A percentile compares a stretch with the other conserved stretches of the same genome.
Evolutionary conservation across 2,113 vertebrate genomes (phyloP).

Genomic region (Thamnophis sirtalis): DNA sequence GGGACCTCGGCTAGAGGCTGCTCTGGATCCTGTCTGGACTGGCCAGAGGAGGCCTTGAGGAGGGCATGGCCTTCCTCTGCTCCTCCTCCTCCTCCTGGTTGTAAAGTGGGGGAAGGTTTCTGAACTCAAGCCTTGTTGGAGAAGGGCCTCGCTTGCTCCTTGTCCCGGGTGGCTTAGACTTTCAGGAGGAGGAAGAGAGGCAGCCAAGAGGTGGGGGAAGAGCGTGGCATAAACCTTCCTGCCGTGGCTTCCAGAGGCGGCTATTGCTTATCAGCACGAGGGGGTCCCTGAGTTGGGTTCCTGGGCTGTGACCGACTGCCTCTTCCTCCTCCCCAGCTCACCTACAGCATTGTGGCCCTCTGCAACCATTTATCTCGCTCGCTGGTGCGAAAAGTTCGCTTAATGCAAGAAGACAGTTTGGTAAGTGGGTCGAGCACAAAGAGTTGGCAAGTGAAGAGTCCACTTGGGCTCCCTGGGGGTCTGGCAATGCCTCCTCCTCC

Average conservation of each 20-base stretch:
- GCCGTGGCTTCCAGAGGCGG: not conserved
- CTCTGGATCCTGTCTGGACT: not conserved
- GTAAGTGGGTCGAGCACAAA: conserved; percentile 62
- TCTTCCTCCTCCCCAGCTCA: conserved; percentile 70
- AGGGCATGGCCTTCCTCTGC: not conserved
- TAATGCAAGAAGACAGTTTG: conserved; percentile 59
- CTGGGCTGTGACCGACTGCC: not conserved
- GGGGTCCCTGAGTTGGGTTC: not conserved
- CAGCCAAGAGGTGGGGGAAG: no score
- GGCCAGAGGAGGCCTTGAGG: not conserved
- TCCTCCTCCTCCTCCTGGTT: not conserved
- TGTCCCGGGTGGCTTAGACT: not conserved
- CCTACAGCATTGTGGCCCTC: conserved; percentile 85
- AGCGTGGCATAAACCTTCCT: not conserved
- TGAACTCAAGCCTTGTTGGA: not conserved
- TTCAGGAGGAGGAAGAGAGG: not conserved
- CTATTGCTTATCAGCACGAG: not conserved
- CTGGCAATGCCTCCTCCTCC: no score
- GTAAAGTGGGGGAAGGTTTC: not conserved
- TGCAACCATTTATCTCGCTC: conserved; percentile 91
- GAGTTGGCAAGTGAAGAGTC: not conserved
- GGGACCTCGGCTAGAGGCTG: not conserved
- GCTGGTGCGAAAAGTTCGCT: conserved; percentile 76
- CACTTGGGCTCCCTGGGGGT: not conserved
- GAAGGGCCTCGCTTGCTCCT: not conserved